Evolutionary conservation across 2,113 vertebrate species (phyloP).

Genomic region (Corythoichthys haematopterus): DNA sequence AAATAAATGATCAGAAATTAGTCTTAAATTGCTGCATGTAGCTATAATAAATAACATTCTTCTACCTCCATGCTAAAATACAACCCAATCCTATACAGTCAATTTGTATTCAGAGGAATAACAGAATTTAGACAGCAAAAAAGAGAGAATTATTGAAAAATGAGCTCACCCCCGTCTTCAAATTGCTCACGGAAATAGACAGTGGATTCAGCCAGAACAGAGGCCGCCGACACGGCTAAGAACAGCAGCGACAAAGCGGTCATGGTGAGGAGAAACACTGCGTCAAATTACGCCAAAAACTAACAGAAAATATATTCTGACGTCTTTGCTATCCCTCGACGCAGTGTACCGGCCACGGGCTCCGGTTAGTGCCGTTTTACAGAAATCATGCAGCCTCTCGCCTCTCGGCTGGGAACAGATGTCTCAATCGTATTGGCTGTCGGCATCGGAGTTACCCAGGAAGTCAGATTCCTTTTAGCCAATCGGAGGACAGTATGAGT

Average conservation of each 20-base stretch:
- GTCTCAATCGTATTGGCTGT: constrained; percentile 70
- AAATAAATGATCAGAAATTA: background rate
- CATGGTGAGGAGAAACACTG: constrained; percentile 44
- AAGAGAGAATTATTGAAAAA: constrained; percentile 1
- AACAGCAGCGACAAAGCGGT: constrained; percentile 63
- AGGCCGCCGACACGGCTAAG: constrained; percentile 53
- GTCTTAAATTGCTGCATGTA: background rate
- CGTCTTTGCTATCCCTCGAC: background rate
- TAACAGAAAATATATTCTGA: background rate
- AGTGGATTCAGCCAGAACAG: constrained; percentile 60
- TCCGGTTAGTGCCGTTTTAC: constrained; percentile 27
- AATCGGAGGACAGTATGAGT: constrained; percentile 35
- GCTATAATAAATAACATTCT: background rate
- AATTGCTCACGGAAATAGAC: constrained; percentile 80
- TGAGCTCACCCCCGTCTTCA: constrained; percentile 77
- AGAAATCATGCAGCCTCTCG: constrained; percentile 29
- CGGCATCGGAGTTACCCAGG: constrained; percentile 25
- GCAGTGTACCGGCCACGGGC: background rate
- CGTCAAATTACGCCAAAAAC: background rate
- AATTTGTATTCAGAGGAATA: background rate
- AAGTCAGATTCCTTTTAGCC: constrained; percentile 22
- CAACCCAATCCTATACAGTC: background rate
- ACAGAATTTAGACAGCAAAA: background rate
- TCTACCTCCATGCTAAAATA: background rate
- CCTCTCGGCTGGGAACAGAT: constrained; percentile 77